These are phyloP conservation scores for Kryptopterus vitreolus DNA, from an alignment of 2,797 vertebrate genomes.

Conservation along the genomic window DNA sequence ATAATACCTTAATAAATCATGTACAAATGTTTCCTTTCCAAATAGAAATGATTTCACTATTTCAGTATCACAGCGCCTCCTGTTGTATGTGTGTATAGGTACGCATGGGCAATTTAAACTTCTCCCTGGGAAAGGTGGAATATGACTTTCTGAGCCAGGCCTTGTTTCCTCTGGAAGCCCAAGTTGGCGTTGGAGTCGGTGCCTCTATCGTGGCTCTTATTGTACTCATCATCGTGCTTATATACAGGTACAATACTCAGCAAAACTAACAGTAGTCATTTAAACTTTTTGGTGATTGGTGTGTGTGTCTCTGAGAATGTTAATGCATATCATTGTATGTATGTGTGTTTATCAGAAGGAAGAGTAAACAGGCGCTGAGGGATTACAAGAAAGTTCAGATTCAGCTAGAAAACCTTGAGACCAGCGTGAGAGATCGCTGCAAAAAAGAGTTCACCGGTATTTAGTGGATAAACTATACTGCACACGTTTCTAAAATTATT, in stretches of 20 bases:
- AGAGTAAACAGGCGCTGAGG: conserved; percentile 94
- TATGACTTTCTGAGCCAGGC: conserved; percentile 87
- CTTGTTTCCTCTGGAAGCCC: conserved; percentile 91
- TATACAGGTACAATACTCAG: conserved; percentile 82
- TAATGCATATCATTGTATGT: background rate
- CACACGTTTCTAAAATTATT: background rate
- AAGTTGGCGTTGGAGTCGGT: conserved; percentile 90
- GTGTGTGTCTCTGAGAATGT: background rate
- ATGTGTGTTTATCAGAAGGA: conserved; percentile 77
- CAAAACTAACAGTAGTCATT: background rate
- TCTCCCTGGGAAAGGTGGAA: conserved; percentile 88
- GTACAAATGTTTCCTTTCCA: background rate
- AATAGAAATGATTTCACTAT: background rate
- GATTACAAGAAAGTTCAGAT: conserved; percentile 99
- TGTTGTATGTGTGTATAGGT: conserved; percentile 72
- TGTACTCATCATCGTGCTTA: conserved; percentile 92
- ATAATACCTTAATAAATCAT: background rate
- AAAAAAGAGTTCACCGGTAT: conserved; percentile 98
- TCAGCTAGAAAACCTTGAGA: conserved; percentile 96
- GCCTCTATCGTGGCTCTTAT: conserved; percentile 90
- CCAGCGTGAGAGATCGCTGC: conserved; percentile 95
- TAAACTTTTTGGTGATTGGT: background rate
- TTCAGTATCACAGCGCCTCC: background rate
- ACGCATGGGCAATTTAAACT: conserved; percentile 90
- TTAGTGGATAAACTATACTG: background rate